A percentile compares a stretch with the other conserved stretches of the same genome.
These are phyloP conservation scores for Neodiprion fabricii DNA, from an alignment of 1,140 invertebrate genomes.

Conservation along the genomic window DNA sequence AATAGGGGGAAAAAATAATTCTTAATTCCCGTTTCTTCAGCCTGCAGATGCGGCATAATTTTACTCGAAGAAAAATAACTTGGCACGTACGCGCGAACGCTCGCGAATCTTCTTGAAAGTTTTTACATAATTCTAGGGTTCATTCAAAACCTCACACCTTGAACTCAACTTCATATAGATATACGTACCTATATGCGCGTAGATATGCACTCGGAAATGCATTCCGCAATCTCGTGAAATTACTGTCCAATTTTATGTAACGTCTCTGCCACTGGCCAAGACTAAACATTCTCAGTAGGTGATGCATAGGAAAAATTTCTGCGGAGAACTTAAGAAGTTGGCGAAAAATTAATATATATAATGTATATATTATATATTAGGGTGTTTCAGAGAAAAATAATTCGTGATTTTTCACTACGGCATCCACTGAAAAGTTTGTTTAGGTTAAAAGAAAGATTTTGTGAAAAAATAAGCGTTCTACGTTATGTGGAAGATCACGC, in stretches of 20 bases:
- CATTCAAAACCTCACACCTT: background rate
- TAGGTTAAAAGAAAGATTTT: too few species aligned
- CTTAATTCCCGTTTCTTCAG: too few species aligned
- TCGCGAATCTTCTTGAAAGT: background rate
- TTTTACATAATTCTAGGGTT: conserved; percentile 1
- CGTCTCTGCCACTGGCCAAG: background rate
- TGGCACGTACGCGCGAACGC: background rate
- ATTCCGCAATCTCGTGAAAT: background rate
- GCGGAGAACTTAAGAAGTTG: too few species aligned
- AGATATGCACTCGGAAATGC: background rate
- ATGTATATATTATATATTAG: too few species aligned
- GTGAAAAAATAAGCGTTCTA: too few species aligned
- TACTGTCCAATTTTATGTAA: background rate
- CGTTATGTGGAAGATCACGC: too few species aligned
- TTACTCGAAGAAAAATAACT: background rate
- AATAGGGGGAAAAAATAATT: too few species aligned
- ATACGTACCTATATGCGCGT: background rate
- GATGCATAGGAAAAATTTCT: background rate
- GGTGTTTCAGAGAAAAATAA: too few species aligned
- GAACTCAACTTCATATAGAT: background rate
- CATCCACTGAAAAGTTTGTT: too few species aligned
- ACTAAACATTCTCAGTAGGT: background rate
- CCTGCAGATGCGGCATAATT: background rate
- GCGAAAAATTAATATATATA: too few species aligned
- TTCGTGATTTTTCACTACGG: too few species aligned